Evolutionary conservation across 2,888 invertebrate genomes (phyloP), one percentile per base, ranked within the genome.

Genomic region (Tigriopus californicus): DNA sequence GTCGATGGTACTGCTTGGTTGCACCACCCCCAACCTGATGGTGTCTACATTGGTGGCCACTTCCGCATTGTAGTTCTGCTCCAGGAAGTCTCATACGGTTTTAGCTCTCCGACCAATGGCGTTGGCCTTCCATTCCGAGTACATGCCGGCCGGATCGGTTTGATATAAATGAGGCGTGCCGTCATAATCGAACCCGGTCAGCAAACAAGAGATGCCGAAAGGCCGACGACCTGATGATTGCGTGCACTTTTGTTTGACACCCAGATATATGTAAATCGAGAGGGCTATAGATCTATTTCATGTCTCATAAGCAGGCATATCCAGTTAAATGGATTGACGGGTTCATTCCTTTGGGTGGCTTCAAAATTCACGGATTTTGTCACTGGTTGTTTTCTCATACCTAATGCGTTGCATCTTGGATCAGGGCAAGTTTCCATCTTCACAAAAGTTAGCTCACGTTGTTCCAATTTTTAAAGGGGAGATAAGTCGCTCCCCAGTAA

Each of bases 71-170:
- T 97, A 98, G 71, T 90, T 87, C 71, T 99, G 98, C 73, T 99
- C 98, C 65, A 99, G 78, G 72, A 94, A 99, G 74, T 99, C 98
- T 61, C 94, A 79, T 0, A 79, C 98, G 40, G 95, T 91, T 73
- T 98, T 98, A 1, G 95, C 95, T 65, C 91, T 92, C 65, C 97
- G 80, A 2, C 99, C 99, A 59, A 97, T 98, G 11, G 97, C 95
- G 76, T 97, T 98, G 1, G 98, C 97, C 79, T 80, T 92, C 91
- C 97, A 98, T 73, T 98, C 97, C 71, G 95, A 95, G 71, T 94
- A 98, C 66, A 95, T 94, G 62, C 95, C 98, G 58, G 97, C 51
- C 2, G 59, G 59, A 41, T 59, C 59, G 8, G 59, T 59, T 41
- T 98, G 97, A 74, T 92, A 99, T 51, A 98, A 76, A 74, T 92